phyloP scores from a whole-genome alignment of 35 echinoderm and acorn worm species.

The Lytechinus variegatus region DNA sequence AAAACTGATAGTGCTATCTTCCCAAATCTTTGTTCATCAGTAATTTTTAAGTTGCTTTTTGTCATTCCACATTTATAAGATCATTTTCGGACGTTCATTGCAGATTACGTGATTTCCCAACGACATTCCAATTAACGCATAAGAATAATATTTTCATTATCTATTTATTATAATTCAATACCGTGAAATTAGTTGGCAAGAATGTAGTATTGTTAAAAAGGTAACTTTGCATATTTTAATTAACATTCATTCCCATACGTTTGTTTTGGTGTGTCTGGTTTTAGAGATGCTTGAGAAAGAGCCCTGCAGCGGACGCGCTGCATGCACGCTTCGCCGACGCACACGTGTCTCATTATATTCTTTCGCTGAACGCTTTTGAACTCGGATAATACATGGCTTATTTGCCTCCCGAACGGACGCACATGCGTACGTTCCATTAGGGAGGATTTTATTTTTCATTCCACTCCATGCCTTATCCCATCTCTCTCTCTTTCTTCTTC shows the following conservation, averaged over 20 bases:
- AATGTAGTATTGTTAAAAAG: background rate
- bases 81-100: background rate
- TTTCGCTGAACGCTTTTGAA: background rate
- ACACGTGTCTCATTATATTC: background rate
- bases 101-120: background rate
- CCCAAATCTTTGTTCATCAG: background rate
- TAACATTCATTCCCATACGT: background rate
- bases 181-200: background rate
- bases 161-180: background rate
- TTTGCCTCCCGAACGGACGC: conserved; percentile 14
- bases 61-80: too few species aligned
- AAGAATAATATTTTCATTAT: background rate
- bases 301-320: background rate
- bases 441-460: background rate
- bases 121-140: background rate
- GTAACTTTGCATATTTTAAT: background rate
- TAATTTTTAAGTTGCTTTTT: too few species aligned
- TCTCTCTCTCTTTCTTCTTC: background rate
- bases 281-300: background rate
- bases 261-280: background rate
- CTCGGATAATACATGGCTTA: background rate
- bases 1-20: background rate
- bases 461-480: background rate
- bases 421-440: conserved; percentile 10
- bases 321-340: background rate